phyloP scores from a whole-genome alignment of 1,140 invertebrate genomes.

The Leguminivora glycinivorella region DNA sequence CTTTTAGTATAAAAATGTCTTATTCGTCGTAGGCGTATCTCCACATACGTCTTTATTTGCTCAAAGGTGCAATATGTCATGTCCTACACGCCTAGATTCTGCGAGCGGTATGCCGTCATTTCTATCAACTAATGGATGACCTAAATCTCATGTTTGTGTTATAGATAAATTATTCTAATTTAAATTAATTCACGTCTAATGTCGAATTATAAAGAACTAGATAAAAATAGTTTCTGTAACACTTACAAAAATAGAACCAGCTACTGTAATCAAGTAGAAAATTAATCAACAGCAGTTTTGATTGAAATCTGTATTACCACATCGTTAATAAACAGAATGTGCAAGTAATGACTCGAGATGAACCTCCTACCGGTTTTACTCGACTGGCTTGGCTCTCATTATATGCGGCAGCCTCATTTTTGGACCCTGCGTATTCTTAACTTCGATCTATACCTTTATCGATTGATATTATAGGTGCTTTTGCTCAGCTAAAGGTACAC shows the following conservation, averaged over 20 bases:
- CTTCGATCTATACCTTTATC: neutral
- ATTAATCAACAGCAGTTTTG: slow-evolving; percentile 71
- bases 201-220: neutral
- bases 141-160: slow-evolving; percentile 22
- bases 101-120: slow-evolving; percentile 13
- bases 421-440: slow-evolving; percentile 42
- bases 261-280: slow-evolving; percentile 64
- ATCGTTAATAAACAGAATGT: slow-evolving; percentile 56
- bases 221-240: neutral
- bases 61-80: slow-evolving; percentile 18
- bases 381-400: slow-evolving; percentile 52
- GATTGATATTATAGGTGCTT: neutral
- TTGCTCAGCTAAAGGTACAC: neutral
- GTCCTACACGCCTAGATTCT: slow-evolving; percentile 15
- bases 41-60: neutral
- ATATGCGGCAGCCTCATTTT: slow-evolving; percentile 56
- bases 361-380: slow-evolving; percentile 73
- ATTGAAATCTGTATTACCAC: slow-evolving; percentile 66
- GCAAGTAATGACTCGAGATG: slow-evolving; percentile 65
- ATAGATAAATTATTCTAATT: slow-evolving; percentile 18
- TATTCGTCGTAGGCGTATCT: neutral
- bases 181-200: neutral
- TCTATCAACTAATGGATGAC: slow-evolving; percentile 12
- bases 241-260: slow-evolving; percentile 49
- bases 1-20: neutral